Evolutionary conservation across 2,888 invertebrate species (phyloP), one percentile per base, ranked within the genome.

Genomic region (Oligia strigilis): DNA sequence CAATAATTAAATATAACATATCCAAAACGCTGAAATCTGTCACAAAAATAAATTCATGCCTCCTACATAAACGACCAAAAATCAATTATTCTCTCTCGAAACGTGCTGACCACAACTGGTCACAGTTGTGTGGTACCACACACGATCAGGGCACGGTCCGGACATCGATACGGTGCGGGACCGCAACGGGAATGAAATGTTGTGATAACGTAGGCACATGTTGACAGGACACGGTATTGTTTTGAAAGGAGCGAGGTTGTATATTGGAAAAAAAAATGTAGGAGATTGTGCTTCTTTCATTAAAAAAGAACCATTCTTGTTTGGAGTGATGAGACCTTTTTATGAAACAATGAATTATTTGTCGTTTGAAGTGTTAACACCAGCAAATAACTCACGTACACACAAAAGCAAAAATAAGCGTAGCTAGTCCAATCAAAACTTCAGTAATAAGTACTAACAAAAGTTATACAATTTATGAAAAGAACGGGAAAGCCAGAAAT

Each of bases 41-140:
- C 36, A 23, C 52, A 69, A 77, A 75, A 77, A 77, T 77, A 71
- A 70, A 81, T 86, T 11, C 60, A 79, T 72, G 36, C 14, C 14
- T 70, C 40, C 29, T 62, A 58, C 19, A 80, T 60, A 55, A 75
- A 76, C 46, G 43, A 71, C 71, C 66, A 65, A 78, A 85, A 89
- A 87, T 83, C 88, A 86, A 89, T 89, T 83, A 86, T 81, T 64
- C 71, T 46, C 69, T 60, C 75, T 81, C 75, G 74, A 58, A 74
- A 65, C 77, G 65, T 52, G 62, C 52, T 13, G 77, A 87, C 88
- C 87, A 72, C 86, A 72, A 60, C 58, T 74, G 81, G 81, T 72
- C 72, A 78, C 81, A 80, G 83, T 72, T 78, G 80, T 58, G 86
- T 85, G 78, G 17, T 23, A 58, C 72, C 81, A 62, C 78, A 72